phyloP scores from a whole-genome alignment of 2,888 invertebrate genomes.

The Xanthorhoe designata region DNA sequence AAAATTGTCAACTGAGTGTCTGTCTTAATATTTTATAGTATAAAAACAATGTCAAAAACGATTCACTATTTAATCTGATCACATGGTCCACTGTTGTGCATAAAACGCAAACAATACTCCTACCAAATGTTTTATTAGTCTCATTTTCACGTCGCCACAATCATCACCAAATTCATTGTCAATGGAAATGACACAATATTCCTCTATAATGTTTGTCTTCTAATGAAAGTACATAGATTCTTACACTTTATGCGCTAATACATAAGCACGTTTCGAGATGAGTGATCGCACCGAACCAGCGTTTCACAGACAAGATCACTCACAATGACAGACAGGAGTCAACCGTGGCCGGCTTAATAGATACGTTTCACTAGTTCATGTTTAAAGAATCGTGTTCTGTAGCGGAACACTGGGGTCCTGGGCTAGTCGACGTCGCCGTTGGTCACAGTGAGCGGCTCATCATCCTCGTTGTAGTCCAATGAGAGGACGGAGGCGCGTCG shows the following conservation, averaged over 20 bases:
- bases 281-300: constrained; percentile 63
- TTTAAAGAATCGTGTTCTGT: constrained; percentile 62
- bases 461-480: constrained; percentile 91
- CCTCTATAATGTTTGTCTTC: constrained; percentile 72
- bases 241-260: constrained; percentile 74
- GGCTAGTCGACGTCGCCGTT: constrained; percentile 88
- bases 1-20: constrained; percentile 80
- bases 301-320: constrained; percentile 65
- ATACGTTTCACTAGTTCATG: constrained; percentile 69
- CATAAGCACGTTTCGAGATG: constrained; percentile 62
- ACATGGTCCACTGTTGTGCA: constrained; percentile 82
- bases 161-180: constrained; percentile 78
- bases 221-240: constrained; percentile 76
- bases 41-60: constrained; percentile 82
- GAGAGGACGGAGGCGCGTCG: constrained; percentile 90
- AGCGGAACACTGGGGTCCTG: constrained; percentile 60
- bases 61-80: constrained; percentile 80
- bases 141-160: constrained; percentile 75
- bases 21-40: constrained; percentile 72
- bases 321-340: constrained; percentile 60
- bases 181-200: constrained; percentile 70
- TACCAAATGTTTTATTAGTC: constrained; percentile 69
- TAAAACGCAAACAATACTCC: constrained; percentile 77
- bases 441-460: constrained; percentile 88
- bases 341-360: constrained; percentile 57